Conservation (phyloP, 2,888 invertebrate genomes). For the Iphiclides podalirius region DNA sequence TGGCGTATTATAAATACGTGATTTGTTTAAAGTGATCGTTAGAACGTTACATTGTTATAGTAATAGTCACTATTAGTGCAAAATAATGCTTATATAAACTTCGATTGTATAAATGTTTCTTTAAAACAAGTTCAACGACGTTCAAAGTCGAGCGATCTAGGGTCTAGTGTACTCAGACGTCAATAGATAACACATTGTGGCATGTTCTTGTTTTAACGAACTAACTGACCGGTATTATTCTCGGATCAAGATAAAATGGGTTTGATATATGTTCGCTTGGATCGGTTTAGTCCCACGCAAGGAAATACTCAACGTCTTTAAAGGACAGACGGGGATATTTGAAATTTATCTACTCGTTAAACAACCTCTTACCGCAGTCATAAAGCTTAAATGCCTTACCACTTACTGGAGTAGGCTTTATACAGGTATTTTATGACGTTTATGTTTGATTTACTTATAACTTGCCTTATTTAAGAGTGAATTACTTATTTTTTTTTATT, state of each 20-base stretch:
- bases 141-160: too few relatives aligned
- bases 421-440: constrained; percentile 13
- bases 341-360: constrained; percentile 19
- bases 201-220: too few relatives aligned
- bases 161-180: too few relatives aligned
- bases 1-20: too few relatives aligned
- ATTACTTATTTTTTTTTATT: neutral
- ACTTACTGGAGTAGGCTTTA: constrained; percentile 18
- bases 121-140: too few relatives aligned
- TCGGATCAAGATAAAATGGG: constrained; percentile 26
- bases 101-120: too few relatives aligned
- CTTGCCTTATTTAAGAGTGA: constrained; percentile 5
- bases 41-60: too few relatives aligned
- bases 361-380: constrained; percentile 20
- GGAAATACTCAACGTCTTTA: constrained; percentile 31
- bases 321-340: constrained; percentile 29
- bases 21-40: too few relatives aligned
- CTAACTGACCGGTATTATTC: constrained; percentile 5
- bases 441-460: constrained; percentile 2
- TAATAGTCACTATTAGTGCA: too few relatives aligned
- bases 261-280: constrained; percentile 29
- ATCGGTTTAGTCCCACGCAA: constrained; percentile 29
- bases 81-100: too few relatives aligned
- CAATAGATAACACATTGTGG: too few relatives aligned
- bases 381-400: constrained; percentile 23